These are phyloP conservation scores for Coenonympha arcania DNA, from an alignment of 2,888 invertebrate species.

Conservation along the genomic window DNA sequence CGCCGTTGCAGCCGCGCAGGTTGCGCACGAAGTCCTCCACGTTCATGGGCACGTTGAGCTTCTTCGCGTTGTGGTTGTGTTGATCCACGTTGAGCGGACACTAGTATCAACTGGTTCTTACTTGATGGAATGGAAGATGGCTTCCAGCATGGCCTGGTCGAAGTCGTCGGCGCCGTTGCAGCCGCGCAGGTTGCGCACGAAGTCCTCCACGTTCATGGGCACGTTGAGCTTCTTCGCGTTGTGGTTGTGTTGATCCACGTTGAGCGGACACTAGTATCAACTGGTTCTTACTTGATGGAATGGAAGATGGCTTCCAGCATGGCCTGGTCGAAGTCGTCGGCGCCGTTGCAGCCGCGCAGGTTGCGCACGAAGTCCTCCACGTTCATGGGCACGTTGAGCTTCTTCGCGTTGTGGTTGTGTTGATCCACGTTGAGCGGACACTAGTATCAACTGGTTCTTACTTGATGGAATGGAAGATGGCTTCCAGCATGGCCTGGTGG, in stretches of 20 bases:
- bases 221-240: too few relatives aligned
- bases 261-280: too few relatives aligned
- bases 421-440: too few relatives aligned
- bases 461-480: constrained; percentile 93
- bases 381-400: constrained; percentile 95
- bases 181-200: constrained; percentile 93
- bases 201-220: constrained; percentile 90
- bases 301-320: constrained; percentile 94
- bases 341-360: constrained; percentile 93
- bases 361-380: constrained; percentile 92
- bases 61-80: too few relatives aligned
- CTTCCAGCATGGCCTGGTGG: constrained; percentile 92
- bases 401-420: constrained; percentile 95
- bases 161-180: constrained; percentile 95
- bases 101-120: constrained; percentile 63
- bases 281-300: constrained; percentile 91
- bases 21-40: constrained; percentile 92
- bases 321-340: constrained; percentile 91
- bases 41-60: constrained; percentile 96
- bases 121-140: constrained; percentile 93
- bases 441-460: constrained; percentile 63
- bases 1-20: constrained; percentile 93
- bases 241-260: too few relatives aligned
- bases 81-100: too few relatives aligned
- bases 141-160: constrained; percentile 92